Conservation (phyloP, 2,113 vertebrate genomes). For the Triplophysa rosa region DNA sequence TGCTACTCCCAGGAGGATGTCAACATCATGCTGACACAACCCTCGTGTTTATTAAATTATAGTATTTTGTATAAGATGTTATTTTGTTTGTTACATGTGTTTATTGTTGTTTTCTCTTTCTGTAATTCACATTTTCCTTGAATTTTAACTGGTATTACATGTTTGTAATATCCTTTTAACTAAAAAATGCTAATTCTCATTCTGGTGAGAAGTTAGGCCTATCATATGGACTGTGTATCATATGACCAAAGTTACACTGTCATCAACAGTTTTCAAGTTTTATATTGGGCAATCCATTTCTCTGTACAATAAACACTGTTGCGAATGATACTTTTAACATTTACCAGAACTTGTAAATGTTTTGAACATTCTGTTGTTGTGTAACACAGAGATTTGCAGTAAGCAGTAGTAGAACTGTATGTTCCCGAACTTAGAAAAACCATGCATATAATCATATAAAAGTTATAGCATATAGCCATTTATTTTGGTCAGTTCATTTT, state of each 20-base stretch:
- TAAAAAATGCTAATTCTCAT: too few species aligned
- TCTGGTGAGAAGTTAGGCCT: too few species aligned
- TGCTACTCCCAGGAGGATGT: conserved; percentile 13
- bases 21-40: conserved; percentile 10
- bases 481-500: not conserved
- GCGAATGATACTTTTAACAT: not conserved
- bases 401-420: not conserved
- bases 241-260: too few species aligned
- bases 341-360: conserved; percentile 9
- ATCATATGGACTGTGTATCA: too few species aligned
- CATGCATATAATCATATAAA: not conserved
- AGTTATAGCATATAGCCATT: not conserved
- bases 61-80: not conserved
- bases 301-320: not conserved
- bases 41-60: not conserved
- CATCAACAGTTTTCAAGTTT: too few species aligned
- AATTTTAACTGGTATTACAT: too few species aligned
- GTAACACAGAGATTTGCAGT: conserved; percentile 1
- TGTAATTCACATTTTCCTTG: not conserved
- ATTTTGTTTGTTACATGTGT: not conserved
- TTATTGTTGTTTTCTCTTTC: not conserved
- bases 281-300: not conserved
- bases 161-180: too few species aligned
- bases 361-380: not conserved
- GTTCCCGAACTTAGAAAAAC: too few species aligned